Evolutionary conservation across 2,797 vertebrate genomes (phyloP), one percentile per base, ranked within the genome.

Genomic region (Gouania willdenowi): DNA sequence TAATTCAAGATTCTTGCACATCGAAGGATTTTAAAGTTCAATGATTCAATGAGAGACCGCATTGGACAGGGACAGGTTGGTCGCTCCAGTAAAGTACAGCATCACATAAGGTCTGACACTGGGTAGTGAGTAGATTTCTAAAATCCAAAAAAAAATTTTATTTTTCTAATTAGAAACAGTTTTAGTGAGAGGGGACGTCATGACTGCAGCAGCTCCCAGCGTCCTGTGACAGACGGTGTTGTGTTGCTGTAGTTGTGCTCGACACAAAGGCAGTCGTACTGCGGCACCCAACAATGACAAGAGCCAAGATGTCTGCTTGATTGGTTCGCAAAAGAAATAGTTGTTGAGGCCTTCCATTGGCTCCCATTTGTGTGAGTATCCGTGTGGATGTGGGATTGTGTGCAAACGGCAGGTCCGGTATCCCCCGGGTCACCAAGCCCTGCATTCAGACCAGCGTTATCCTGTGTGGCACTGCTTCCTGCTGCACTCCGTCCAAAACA

Each of bases 281-380:
- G 57, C 50, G 52, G 60, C 62, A 61, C 61, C 69, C 56, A 78
- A 84, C 79, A 81, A 82, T 79, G 67, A 75, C 63, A 41, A 73
- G 76, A 81, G 82, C 69, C 80, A 47, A 80, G 73, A 82, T 82
- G 78, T 85, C 80, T 82, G 59, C 74, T 63, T 70, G 77, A 82
- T 77, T 83, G 75, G 68, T 58, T 71, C 63, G 74, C 75, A 68
- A 73, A 55, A 47, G 55, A 50, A 58, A 60, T 61, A 66, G 60
- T 63, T 67, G 73, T 73, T 61, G 71, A 40, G 66, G 32, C 45
- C 14, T 39, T n/a, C 13, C 13, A 62, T 56, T 63, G 66, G 49
- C 57, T 68, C 60, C 28, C 27, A 45, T 62, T 53, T 43, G 42
- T 67, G 54, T 55, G 41, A 19, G 35, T 49, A 43, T 33, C 29